A percentile compares a stretch with the other conserved stretches of the same genome.
Conservation (phyloP, 1,140 invertebrate genomes). For the Drosophila orena region DNA sequence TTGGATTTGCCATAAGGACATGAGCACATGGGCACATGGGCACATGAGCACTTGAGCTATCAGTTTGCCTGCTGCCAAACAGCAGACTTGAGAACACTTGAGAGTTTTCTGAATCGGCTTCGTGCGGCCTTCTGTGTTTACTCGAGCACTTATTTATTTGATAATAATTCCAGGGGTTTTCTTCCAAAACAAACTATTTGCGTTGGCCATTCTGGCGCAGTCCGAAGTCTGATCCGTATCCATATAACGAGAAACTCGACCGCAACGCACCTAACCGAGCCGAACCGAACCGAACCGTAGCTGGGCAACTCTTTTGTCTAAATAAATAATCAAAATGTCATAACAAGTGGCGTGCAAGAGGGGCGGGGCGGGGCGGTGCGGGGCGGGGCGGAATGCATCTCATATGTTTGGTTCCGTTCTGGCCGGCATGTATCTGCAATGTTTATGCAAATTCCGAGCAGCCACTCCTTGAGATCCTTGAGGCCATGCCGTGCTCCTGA, state of each 20-base stretch:
- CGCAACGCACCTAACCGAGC: not conserved
- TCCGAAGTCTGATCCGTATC: not conserved
- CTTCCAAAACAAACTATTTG: conserved; percentile 72
- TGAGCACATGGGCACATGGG: too few species aligned
- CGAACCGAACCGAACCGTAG: conserved; percentile 5
- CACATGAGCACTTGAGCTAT: not conserved
- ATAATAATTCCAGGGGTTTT: conserved; percentile 69
- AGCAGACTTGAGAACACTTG: conserved; percentile 13
- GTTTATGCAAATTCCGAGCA: conserved; percentile 75
- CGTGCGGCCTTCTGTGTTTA: conserved; percentile 35
- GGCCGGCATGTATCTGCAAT: conserved; percentile 49
- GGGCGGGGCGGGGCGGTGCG: conserved; percentile 1
- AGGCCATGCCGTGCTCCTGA: conserved; percentile 46
- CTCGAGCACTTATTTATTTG: conserved; percentile 72
- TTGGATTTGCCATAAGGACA: conserved; percentile 52
- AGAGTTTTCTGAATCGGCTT: conserved; percentile 31
- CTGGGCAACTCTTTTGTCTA: conserved; percentile 65
- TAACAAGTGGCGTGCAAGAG: conserved; percentile 53
- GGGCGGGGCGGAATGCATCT: conserved; percentile 16
- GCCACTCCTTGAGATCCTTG: conserved; percentile 27
- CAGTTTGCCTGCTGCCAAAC: not conserved
- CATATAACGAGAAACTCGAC: too few species aligned
- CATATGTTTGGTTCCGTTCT: conserved; percentile 5
- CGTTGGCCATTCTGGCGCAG: conserved; percentile 27
- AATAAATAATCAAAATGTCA: conserved; percentile 83